Base-by-base conservation (phyloP, 2,888 invertebrate genomes). In the Hyppa rectilinea region DNA sequence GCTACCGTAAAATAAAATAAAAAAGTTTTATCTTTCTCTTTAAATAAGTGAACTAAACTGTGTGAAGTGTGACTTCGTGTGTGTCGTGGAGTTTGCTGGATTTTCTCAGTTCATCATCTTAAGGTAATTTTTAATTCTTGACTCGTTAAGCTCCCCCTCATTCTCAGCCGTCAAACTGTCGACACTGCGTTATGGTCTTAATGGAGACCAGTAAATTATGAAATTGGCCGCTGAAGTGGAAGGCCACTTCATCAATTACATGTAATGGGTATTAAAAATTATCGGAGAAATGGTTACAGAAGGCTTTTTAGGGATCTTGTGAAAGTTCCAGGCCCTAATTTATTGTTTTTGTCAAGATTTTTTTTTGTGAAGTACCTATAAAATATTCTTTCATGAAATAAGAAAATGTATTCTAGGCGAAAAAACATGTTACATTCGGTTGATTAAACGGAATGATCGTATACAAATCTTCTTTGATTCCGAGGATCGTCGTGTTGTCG, bases 41-140 rank as follows among this genome's bases (percentile, higher is more conserved):
- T 70, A 59, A 40, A 26, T 38, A 68, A 59, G 62, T 52, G 52
- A 72, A 73, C 52, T 55, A 49, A 61, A 63, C 72, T 72, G 75
- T 72, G 83, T 82, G 77, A 64, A 81, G 80, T 83, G 81, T 82
- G 40, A 74, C 49, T 72, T 62, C 71, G 65, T 67, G 71, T 74
- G 65, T 55, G 47, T 63, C n/a, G 65, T 72, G 67, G 55, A 74
- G 64, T 72, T 72, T 61, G 67, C 66, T 73, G 80, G 82, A 82
- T 80, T 80, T 73, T 64, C 49, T 75, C 81, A 81, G 85, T 86
- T 87, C 84, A 80, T 58, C 67, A 80, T 77, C 61, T 82, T 78
- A 87, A 90, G 90, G 43, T 71, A 23, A 45, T 52, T 85, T 82
- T 78, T 64, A 67, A 75, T 80, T 74, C 66, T 73, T 63, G 20